These are phyloP conservation scores for Protobothrops flavoviridis DNA, from an alignment of 2,113 vertebrate species.

Conservation along the genomic window DNA sequence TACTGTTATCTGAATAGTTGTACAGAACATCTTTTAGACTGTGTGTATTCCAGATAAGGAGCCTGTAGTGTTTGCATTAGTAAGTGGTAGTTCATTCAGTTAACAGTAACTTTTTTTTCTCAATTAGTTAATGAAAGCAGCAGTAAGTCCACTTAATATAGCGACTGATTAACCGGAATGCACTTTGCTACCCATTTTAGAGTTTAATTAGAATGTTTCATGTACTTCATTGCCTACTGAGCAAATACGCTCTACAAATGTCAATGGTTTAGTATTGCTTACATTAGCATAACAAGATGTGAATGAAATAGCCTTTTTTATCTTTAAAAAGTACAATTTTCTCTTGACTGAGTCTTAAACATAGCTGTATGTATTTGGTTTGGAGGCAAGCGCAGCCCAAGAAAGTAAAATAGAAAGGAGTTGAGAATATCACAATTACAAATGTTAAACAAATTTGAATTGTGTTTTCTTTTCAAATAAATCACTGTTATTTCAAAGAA, in stretches of 20 bases:
- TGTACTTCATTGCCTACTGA: constrained; percentile 16
- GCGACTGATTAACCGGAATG: not conserved
- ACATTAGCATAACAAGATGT: not conserved
- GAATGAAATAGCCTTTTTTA: not conserved
- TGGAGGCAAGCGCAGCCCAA: not conserved
- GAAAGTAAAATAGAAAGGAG: not conserved
- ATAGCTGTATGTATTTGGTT: not conserved
- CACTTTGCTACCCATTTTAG: not conserved
- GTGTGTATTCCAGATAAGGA: not conserved
- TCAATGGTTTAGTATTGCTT: not conserved
- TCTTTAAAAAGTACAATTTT: not conserved
- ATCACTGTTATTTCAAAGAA: not conserved
- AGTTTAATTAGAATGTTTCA: constrained; percentile 6
- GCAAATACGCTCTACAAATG: not conserved
- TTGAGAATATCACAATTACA: not conserved
- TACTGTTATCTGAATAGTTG: not conserved
- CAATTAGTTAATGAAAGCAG: constrained; percentile 10
- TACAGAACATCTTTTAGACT: not conserved
- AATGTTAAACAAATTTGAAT: not conserved
- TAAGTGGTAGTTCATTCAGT: not conserved
- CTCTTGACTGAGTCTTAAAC: not conserved
- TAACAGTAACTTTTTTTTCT: constrained; percentile 10
- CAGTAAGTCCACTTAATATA: constrained; percentile 6
- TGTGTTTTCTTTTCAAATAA: not conserved
- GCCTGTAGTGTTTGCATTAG: constrained; percentile 1